Conservation (phyloP, 1,140 invertebrate species). For the Drosophila nigromelanica region DNA sequence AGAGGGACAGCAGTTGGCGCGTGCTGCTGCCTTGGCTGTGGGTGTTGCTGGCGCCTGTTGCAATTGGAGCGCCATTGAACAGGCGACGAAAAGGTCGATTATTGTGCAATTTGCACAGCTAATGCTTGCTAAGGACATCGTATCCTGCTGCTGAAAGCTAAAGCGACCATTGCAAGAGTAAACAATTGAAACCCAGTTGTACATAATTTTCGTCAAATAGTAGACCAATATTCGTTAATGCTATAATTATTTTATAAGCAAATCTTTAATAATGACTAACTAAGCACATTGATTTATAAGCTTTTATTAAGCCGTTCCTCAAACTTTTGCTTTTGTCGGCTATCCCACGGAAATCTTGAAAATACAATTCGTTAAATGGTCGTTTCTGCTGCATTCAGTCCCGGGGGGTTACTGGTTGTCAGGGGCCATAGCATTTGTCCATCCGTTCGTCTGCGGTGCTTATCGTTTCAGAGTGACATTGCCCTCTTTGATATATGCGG, state of each 20-base stretch:
- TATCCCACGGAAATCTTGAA: slow-evolving; percentile 35
- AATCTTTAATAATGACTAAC: neutral
- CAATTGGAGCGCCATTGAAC: slow-evolving; percentile 68
- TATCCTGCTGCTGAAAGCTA: neutral
- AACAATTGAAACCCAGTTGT: slow-evolving; percentile 2
- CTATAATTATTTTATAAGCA: no score
- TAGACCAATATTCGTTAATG: no score
- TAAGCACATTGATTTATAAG: neutral
- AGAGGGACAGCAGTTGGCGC: slow-evolving; percentile 9
- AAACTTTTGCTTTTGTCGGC: slow-evolving; percentile 34
- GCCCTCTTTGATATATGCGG: slow-evolving; percentile 55
- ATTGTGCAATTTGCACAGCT: slow-evolving; percentile 42
- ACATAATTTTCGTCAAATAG: neutral
- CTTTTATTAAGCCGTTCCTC: neutral
- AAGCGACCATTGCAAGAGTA: neutral
- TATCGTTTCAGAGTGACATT: slow-evolving; percentile 39
- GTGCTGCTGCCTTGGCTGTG: slow-evolving; percentile 10
- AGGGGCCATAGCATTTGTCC: slow-evolving; percentile 15
- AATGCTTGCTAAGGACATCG: slow-evolving; percentile 16
- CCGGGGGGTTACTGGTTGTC: neutral
- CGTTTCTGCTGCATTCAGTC: slow-evolving; percentile 45
- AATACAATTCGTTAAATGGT: slow-evolving; percentile 61
- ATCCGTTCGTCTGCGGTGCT: slow-evolving; percentile 18
- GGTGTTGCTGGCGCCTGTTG: slow-evolving; percentile 33
- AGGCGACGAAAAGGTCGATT: slow-evolving; percentile 63